These are phyloP conservation scores for Choloepus didactylus DNA, from an alignment of 2,797 vertebrate species.

Conservation along the genomic window DNA sequence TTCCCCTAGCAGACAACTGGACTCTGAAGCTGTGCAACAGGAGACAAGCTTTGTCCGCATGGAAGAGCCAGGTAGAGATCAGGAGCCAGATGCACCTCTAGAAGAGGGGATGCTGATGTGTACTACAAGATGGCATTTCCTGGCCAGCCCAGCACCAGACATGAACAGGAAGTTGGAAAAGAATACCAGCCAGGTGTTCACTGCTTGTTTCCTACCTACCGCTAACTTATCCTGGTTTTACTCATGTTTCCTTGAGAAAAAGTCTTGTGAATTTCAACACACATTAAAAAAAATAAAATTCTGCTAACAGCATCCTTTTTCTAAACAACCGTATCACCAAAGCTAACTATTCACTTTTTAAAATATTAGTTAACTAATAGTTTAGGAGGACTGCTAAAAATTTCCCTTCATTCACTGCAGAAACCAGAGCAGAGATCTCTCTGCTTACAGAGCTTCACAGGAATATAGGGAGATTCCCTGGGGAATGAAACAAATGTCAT, in stretches of 20 bases:
- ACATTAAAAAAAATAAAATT: slow-evolving; percentile 35
- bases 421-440: neutral
- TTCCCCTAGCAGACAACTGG: neutral
- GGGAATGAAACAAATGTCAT: slow-evolving; percentile 41
- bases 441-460: neutral
- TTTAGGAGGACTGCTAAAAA: neutral
- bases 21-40: neutral
- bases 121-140: neutral
- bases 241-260: slow-evolving; percentile 21
- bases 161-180: neutral
- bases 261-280: neutral
- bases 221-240: neutral
- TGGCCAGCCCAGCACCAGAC: neutral
- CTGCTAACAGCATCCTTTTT: neutral
- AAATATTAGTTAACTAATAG: slow-evolving; percentile 9
- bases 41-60: neutral
- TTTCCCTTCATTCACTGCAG: neutral
- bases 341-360: neutral
- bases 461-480: slow-evolving; percentile 7
- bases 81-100: neutral
- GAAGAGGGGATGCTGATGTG: neutral
- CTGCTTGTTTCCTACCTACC: neutral
- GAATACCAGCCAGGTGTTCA: neutral
- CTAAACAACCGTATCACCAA: slow-evolving; percentile 8
- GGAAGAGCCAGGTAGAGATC: neutral